A percentile compares a stretch with the other conserved stretches of the same genome.
Conservation (phyloP, 2,113 vertebrate species). For the Ceyx margarethae region DNA sequence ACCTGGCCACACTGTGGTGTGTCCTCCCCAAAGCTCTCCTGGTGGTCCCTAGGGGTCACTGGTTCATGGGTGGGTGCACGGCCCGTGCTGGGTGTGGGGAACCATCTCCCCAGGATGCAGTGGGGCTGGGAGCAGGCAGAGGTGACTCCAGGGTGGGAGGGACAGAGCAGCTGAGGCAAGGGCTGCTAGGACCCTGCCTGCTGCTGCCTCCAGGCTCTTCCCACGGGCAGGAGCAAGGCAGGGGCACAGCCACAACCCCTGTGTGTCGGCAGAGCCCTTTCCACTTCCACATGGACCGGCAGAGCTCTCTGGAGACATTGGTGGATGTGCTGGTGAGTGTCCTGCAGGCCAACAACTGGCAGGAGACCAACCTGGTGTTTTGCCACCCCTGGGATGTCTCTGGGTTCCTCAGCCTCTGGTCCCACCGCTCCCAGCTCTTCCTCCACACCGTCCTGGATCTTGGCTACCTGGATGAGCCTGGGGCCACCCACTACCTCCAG, state of each 20-base stretch:
- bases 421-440: slow-evolving; percentile 60
- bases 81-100: not conserved
- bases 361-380: slow-evolving; percentile 78
- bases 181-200: not conserved
- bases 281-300: slow-evolving; percentile 85
- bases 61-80: not conserved
- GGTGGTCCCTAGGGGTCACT: not conserved
- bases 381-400: slow-evolving; percentile 82
- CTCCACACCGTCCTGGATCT: slow-evolving; percentile 79
- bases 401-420: slow-evolving; percentile 52
- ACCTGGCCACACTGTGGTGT: accelerated
- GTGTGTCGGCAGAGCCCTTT: slow-evolving; percentile 80
- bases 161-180: not conserved
- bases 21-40: not conserved
- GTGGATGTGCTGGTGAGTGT: slow-evolving; percentile 78
- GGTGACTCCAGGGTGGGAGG: not conserved
- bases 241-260: not conserved
- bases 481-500: slow-evolving; percentile 67
- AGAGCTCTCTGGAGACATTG: slow-evolving; percentile 77
- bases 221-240: accelerated
- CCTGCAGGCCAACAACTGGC: slow-evolving; percentile 78
- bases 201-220: not conserved
- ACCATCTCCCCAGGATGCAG: no score
- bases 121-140: not conserved
- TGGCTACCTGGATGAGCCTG: slow-evolving; percentile 52